These are phyloP conservation scores for Zaprionus vittiger DNA, from an alignment of 1,140 invertebrate species.

Conservation along the genomic window DNA sequence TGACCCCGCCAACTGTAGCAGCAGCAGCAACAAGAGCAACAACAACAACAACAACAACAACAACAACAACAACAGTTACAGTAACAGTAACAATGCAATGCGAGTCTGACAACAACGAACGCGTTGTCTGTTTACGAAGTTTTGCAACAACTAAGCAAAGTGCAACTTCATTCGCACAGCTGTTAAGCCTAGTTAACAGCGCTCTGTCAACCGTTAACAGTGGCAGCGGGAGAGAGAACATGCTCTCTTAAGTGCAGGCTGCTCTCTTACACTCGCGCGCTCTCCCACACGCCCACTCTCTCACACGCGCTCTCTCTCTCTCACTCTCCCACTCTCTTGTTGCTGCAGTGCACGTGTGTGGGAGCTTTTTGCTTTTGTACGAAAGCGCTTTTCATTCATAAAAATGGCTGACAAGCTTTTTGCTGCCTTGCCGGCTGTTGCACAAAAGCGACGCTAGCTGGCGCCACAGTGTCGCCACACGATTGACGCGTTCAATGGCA, in stretches of 20 bases:
- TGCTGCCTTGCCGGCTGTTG: constrained; percentile 47
- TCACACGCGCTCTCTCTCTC: constrained; percentile 18
- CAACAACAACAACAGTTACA: constrained; percentile 19
- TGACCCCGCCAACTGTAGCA: constrained; percentile 64
- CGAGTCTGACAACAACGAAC: not conserved
- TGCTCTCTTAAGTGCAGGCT: constrained; percentile 26
- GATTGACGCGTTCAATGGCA: constrained; percentile 14
- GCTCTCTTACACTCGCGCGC: constrained; percentile 12
- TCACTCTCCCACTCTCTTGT: constrained; percentile 5
- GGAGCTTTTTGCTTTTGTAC: constrained; percentile 51
- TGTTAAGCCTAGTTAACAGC: constrained; percentile 12
- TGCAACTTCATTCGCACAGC: constrained; percentile 31
- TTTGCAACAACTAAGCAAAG: constrained; percentile 33
- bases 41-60: constrained; percentile 26
- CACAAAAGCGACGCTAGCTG: constrained; percentile 65
- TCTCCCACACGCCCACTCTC: constrained; percentile 5
- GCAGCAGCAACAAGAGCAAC: constrained; percentile 35
- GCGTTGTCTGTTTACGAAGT: constrained; percentile 9
- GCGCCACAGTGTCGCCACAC: constrained; percentile 52
- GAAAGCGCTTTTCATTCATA: constrained; percentile 77
- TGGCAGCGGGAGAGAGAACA: constrained; percentile 12
- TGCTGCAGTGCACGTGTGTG: not conserved
- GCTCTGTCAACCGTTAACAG: constrained; percentile 45
- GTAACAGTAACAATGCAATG: constrained; percentile 20
- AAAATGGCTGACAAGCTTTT: constrained; percentile 78